phyloP scores from a whole-genome alignment of 2,888 invertebrate genomes.

The Eupithecia subfuscata region DNA sequence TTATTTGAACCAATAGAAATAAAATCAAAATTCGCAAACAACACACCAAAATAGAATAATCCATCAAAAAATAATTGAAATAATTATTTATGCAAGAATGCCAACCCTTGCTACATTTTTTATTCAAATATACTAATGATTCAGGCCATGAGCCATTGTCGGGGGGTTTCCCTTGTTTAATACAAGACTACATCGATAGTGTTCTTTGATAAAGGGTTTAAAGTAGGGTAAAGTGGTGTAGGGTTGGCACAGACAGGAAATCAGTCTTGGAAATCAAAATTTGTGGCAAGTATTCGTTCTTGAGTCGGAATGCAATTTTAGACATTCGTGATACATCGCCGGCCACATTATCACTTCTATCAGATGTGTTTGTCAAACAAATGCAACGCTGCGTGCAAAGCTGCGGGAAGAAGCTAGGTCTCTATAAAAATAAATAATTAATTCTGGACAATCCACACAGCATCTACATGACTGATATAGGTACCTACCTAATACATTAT shows the following conservation, averaged over 20 bases:
- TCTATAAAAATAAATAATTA: no score
- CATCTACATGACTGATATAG: no score
- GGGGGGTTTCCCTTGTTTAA: slow-evolving; percentile 56
- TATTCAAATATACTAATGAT: slow-evolving; percentile 81
- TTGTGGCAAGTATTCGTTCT: background rate
- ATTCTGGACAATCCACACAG: no score
- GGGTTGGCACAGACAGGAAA: slow-evolving; percentile 1
- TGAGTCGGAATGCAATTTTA: background rate
- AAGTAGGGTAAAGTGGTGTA: background rate
- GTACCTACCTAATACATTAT: no score
- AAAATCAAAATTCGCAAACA: slow-evolving; percentile 21
- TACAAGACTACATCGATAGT: slow-evolving; percentile 9
- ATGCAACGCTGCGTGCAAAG: no score
- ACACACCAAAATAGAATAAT: slow-evolving; percentile 74
- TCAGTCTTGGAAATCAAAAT: background rate
- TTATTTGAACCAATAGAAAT: background rate
- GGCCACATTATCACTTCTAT: no score
- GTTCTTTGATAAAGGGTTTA: slow-evolving; percentile 34
- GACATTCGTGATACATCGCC: no score
- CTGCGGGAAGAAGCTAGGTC: no score
- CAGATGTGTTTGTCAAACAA: no score
- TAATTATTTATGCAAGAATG: slow-evolving; percentile 80
- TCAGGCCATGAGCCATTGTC: slow-evolving; percentile 64
- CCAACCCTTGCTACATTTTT: slow-evolving; percentile 65
- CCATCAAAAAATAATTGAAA: slow-evolving; percentile 81